These are phyloP conservation scores for Triplophysa siluroides DNA, from an alignment of 2,113 vertebrate genomes.

Conservation along the genomic window DNA sequence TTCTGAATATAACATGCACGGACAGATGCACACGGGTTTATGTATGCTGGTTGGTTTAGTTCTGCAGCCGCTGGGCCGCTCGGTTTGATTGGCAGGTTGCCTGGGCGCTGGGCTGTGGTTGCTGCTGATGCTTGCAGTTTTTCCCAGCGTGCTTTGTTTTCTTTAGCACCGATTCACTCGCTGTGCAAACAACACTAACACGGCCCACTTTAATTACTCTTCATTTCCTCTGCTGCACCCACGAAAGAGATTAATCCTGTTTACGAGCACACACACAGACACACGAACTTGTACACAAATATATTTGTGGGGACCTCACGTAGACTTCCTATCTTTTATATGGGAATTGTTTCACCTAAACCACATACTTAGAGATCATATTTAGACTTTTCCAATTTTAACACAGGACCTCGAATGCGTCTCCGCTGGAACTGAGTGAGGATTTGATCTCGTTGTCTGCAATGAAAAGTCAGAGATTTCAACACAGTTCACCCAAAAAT, in stretches of 20 bases:
- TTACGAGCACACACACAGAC: neutral
- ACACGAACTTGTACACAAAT: slow-evolving; percentile 24
- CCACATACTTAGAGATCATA: neutral
- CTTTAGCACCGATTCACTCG: slow-evolving; percentile 36
- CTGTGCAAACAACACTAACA: slow-evolving; percentile 42
- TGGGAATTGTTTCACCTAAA: neutral
- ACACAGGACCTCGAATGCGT: no score
- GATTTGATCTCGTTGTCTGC: neutral
- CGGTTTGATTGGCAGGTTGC: slow-evolving; percentile 21
- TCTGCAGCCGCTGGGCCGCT: neutral
- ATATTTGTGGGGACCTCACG: neutral
- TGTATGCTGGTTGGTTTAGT: neutral
- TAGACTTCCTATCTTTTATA: neutral
- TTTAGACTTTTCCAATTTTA: no score
- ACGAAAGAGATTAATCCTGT: slow-evolving; percentile 27
- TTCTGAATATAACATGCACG: slow-evolving; percentile 11
- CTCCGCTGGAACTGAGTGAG: neutral
- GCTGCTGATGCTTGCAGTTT: slow-evolving; percentile 39
- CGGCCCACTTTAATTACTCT: slow-evolving; percentile 38
- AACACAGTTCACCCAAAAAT: no score
- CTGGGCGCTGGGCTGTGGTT: slow-evolving; percentile 12
- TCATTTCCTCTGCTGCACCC: slow-evolving; percentile 43
- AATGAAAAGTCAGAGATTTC: neutral
- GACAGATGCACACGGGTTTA: neutral
- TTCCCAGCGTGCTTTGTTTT: slow-evolving; percentile 43